Evolutionary conservation across 2,888 invertebrate genomes (phyloP).

Genomic region (Papilio protenor): DNA sequence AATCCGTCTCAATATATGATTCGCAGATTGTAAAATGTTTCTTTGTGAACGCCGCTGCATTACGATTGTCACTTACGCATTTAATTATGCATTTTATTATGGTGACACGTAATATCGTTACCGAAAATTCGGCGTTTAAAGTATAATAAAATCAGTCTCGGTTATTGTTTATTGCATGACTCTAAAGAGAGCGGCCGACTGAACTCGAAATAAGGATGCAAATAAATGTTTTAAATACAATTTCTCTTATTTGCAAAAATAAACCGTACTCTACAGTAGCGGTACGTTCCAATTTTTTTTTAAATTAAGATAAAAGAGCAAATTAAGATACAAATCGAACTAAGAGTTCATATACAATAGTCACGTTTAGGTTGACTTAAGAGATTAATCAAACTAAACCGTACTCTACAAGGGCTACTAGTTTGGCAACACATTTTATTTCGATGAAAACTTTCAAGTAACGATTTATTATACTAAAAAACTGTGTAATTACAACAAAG

Average conservation of each 20-base stretch:
- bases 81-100: constrained; percentile 54
- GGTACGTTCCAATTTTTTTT: neutral
- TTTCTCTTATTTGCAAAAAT: neutral
- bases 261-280: neutral
- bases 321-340: too few species aligned
- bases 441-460: neutral
- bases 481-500: constrained; percentile 20
- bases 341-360: neutral
- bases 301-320: neutral
- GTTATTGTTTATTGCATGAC: constrained; percentile 27
- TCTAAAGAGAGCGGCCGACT: constrained; percentile 21
- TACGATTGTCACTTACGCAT: constrained; percentile 59
- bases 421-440: neutral
- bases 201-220: constrained; percentile 23
- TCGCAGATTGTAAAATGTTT: constrained; percentile 66
- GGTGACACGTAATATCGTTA: constrained; percentile 44
- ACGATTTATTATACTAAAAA: constrained; percentile 9
- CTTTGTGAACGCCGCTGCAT: constrained; percentile 63
- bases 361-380: neutral
- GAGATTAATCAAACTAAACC: neutral
- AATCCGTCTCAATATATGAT: constrained; percentile 56
- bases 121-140: constrained; percentile 48
- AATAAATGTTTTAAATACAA: constrained; percentile 23
- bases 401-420: neutral
- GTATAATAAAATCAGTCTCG: constrained; percentile 27